phyloP scores from a whole-genome alignment of 2,113 vertebrate genomes.

The Apodemus sylvaticus region DNA sequence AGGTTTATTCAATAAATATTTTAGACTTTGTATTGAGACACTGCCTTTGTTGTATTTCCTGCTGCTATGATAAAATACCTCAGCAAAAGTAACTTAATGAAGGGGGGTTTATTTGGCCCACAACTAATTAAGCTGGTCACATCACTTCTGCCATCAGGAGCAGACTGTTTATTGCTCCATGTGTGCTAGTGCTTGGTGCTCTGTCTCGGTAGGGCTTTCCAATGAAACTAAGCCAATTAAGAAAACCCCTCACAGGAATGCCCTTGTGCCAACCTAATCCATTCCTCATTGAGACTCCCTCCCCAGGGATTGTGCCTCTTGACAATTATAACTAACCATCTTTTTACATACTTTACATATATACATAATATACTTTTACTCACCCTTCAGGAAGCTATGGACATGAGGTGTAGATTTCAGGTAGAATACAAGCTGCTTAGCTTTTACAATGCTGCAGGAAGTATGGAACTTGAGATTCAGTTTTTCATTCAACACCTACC shows the following conservation, averaged over 20 bases:
- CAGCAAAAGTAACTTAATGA: neutral
- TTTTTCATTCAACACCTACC: neutral
- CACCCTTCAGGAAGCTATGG: slow-evolving; percentile 36
- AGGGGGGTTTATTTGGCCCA: neutral
- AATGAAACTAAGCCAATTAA: neutral
- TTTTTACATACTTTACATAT: too few species aligned
- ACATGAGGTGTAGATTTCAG: neutral
- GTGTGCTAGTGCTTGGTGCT: too few species aligned
- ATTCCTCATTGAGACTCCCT: neutral
- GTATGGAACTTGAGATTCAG: neutral
- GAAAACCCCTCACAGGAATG: neutral
- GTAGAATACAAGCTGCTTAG: neutral
- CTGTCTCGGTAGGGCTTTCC: neutral
- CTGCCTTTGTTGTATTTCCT: neutral
- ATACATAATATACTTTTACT: neutral
- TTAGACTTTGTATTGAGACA: neutral
- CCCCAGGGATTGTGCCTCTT: neutral
- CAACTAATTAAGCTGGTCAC: too few species aligned
- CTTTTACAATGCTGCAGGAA: slow-evolving; percentile 41
- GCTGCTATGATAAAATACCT: neutral
- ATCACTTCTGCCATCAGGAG: neutral
- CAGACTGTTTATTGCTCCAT: neutral
- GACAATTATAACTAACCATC: neutral
- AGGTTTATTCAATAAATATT: slow-evolving; percentile 17
- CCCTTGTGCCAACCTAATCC: neutral